Conservation (phyloP, 2,113 vertebrate species). For the Hyla sarda region DNA sequence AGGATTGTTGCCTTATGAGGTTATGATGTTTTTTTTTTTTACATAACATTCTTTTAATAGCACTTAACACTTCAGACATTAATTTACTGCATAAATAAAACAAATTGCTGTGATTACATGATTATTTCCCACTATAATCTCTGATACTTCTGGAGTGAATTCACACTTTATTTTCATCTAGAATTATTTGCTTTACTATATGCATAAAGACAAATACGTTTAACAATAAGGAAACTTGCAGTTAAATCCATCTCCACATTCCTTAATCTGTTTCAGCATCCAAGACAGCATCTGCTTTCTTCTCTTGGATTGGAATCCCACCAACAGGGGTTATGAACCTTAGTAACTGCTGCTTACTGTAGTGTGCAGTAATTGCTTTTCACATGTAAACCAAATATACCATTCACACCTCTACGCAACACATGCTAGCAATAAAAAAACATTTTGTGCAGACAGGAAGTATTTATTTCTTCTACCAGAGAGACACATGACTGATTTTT, state of each 20-base stretch:
- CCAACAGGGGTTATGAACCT: constrained; percentile 11
- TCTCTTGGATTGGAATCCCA: neutral
- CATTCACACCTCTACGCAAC: constrained; percentile 28
- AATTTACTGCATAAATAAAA: neutral
- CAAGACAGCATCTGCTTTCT: constrained; percentile 6
- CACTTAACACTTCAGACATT: neutral
- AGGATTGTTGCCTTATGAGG: too few species aligned
- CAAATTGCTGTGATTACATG: constrained; percentile 2
- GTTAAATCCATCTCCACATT: neutral
- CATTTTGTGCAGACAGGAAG: neutral
- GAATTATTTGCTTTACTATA: neutral
- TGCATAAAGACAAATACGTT: neutral
- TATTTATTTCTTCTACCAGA: neutral
- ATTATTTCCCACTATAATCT: neutral
- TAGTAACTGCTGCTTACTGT: constrained; percentile 36
- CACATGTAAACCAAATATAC: constrained; percentile 19
- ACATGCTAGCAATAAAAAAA: neutral
- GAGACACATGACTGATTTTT: neutral
- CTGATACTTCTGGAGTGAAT: neutral
- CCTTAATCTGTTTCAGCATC: constrained; percentile 3
- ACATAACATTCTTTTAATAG: neutral
- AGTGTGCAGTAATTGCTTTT: constrained; percentile 28
- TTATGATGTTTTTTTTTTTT: too few species aligned
- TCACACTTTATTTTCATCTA: neutral
- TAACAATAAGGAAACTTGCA: neutral